A percentile compares a stretch with the other conserved stretches of the same genome.
Conservation (phyloP, 1,140 invertebrate species). For the Hycleus phaleratus region DNA sequence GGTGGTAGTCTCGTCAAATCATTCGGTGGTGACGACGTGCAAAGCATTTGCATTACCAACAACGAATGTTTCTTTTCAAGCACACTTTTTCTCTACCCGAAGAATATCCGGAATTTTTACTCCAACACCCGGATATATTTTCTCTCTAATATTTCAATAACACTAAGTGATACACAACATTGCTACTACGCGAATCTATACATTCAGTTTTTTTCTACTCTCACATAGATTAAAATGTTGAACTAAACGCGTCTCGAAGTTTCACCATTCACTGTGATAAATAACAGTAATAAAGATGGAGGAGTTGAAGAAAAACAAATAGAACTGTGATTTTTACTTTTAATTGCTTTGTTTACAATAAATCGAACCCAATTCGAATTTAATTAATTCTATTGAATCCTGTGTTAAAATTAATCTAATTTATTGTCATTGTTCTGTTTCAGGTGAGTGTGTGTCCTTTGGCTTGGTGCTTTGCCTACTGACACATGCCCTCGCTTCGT, state of each 20-base stretch:
- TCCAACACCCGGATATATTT: neutral
- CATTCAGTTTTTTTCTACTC: no score
- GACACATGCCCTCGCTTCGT: slow-evolving; percentile 36
- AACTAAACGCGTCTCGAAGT: no score
- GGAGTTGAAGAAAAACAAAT: no score
- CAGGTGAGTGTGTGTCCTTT: slow-evolving; percentile 37
- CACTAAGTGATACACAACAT: slow-evolving; percentile 18
- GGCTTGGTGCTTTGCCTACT: slow-evolving; percentile 23
- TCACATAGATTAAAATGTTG: no score
- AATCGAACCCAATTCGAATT: no score
- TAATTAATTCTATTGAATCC: no score
- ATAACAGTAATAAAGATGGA: no score
- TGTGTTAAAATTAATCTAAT: neutral
- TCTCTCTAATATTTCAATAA: slow-evolving; percentile 18
- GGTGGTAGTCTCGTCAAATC: slow-evolving; percentile 8
- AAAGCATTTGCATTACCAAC: slow-evolving; percentile 11
- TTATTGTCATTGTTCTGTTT: slow-evolving; percentile 22
- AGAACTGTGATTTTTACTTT: no score
- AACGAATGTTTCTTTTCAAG: slow-evolving; percentile 1
- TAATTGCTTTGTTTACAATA: no score
- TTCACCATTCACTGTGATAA: no score
- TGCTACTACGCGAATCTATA: no score
- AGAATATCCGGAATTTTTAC: neutral
- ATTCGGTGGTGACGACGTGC: slow-evolving; percentile 13
- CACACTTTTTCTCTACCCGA: neutral